These are phyloP conservation scores for Halichoeres trimaculatus DNA, from an alignment of 2,113 vertebrate species.

Conservation along the genomic window DNA sequence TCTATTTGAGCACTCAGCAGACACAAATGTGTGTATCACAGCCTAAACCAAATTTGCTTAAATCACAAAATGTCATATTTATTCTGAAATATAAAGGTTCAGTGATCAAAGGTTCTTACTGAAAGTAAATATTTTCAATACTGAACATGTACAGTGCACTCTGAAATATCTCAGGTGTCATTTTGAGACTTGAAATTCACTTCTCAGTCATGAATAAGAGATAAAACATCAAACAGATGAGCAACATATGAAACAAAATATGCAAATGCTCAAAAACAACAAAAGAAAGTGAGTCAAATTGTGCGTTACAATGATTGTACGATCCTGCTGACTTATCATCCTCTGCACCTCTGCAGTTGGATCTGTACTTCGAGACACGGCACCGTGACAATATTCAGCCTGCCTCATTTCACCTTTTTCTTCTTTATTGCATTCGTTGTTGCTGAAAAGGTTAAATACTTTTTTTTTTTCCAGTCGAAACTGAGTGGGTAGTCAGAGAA, in stretches of 20 bases:
- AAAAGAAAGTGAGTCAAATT: conserved; percentile 23
- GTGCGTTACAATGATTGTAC: background rate
- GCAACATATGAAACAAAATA: background rate
- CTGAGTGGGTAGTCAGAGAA: conserved; percentile 98
- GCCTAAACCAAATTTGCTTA: background rate
- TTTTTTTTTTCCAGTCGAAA: conserved; percentile 94
- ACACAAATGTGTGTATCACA: background rate
- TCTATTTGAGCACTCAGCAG: background rate
- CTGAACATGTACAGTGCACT: background rate
- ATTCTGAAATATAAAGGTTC: background rate
- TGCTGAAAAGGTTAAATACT: conserved; percentile 94
- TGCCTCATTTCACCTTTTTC: conserved; percentile 33
- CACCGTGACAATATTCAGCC: conserved; percentile 26
- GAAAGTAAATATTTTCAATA: conserved; percentile 1
- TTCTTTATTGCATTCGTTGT: conserved; percentile 68
- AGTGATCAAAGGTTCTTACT: background rate
- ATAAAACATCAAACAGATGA: conserved; percentile 12
- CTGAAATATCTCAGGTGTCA: background rate
- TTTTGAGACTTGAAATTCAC: conserved; percentile 41
- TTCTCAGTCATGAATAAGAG: conserved; percentile 32
- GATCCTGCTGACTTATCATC: background rate
- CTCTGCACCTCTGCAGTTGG: conserved; percentile 1
- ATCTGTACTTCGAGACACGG: conserved; percentile 20
- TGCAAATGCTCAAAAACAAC: background rate
- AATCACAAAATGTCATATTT: background rate